Evolutionary conservation across 1,140 invertebrate species (phyloP), one percentile per base, ranked within the genome.

Genomic region (Micrasema minimum): DNA sequence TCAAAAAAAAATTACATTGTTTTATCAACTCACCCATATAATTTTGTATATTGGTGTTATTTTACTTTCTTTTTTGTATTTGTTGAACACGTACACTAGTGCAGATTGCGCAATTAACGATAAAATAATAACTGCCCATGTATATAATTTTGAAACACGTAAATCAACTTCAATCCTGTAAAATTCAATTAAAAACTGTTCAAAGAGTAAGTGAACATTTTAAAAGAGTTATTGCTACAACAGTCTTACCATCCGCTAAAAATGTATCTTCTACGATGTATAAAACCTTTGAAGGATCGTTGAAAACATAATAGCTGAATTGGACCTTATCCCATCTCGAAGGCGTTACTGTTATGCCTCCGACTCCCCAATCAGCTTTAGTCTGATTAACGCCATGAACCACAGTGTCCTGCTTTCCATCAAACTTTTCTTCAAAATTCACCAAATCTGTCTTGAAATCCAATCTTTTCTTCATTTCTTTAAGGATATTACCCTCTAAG

Each of bases 401-500:
- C 0, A 23, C 11, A 57, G 4, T 57, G 23, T 14, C 4, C n/a
- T 14, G 26, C n/a, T n/a, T n/a, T n/a, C n/a, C n/a, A n/a, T n/a
- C n/a, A n/a, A n/a, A n/a, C n/a, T n/a, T n/a, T n/a, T n/a, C n/a
- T n/a, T n/a, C n/a, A 18, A 51, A 51, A 18, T 31, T 16, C 14
- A 57, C 26, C 53, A 57, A 1, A 12, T 16, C 37, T 11, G 16
- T 14, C 2, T 57, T 37, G n/a, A 57, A 37, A 31, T 57, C 6
- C 12, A 57, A 14, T 16, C 53, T 57, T 35, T 20, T 57, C 31
- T 57, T 31, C 26, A 57, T 10, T 35, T 57, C 53, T 7, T 0
- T 6, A 10, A 57, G 23, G n/a, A 57, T 57, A 1, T 38, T 57
- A 2, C 53, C 53, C 37, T 57, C 53, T 37, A 57, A 16, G 18